Evolutionary conservation across 2,797 vertebrate genomes (phyloP).

Genomic region (Channallabes apus): DNA sequence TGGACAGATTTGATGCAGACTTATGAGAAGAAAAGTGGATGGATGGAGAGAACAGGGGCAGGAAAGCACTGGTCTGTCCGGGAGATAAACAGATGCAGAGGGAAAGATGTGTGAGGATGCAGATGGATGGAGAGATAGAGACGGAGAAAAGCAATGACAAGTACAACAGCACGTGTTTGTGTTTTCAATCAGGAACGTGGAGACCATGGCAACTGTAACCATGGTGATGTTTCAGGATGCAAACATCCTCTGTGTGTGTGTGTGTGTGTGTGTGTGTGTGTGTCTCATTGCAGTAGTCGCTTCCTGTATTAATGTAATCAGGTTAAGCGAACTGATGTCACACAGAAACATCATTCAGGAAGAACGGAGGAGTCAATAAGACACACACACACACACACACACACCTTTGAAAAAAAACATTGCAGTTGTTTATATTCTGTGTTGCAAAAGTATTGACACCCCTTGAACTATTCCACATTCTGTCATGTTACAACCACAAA

Average conservation of each 20-base stretch:
- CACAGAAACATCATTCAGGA: not conserved
- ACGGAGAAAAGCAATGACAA: not conserved
- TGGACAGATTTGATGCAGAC: not conserved
- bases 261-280: too few species aligned
- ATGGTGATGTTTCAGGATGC: slow-evolving; percentile 13
- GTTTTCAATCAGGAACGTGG: not conserved
- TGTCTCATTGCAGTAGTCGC: not conserved
- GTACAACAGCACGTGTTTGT: slow-evolving; percentile 13
- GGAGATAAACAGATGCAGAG: not conserved
- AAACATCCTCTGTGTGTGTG: not conserved
- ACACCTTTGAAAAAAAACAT: not conserved
- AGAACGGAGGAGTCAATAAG: not conserved
- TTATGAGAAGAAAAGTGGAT: not conserved
- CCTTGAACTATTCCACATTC: too few species aligned
- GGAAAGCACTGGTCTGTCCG: not conserved
- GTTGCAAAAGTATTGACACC: too few species aligned
- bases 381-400: not conserved
- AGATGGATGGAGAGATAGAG: not conserved
- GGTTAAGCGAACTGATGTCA: not conserved
- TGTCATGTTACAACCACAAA: too few species aligned
- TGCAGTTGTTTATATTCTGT: too few species aligned
- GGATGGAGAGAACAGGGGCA: too few species aligned
- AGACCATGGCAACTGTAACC: slow-evolving; percentile 6
- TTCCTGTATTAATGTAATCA: slow-evolving; percentile 13
- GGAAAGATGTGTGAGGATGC: not conserved